These are phyloP conservation scores for Leptatherina wallacei DNA, from an alignment of 2,797 vertebrate species.

Conservation along the genomic window DNA sequence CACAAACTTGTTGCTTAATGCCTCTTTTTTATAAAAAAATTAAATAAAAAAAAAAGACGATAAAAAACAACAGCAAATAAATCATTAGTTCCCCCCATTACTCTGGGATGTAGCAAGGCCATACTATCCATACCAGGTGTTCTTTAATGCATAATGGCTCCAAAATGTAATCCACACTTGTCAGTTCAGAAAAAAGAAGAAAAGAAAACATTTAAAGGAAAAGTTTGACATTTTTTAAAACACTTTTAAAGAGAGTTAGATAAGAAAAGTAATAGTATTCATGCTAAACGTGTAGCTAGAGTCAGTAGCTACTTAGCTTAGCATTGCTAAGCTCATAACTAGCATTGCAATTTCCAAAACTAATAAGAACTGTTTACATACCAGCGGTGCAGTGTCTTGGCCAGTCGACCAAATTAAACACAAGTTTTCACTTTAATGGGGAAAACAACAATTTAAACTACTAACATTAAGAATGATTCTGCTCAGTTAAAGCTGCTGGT, in stretches of 20 bases:
- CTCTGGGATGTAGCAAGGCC: conserved; percentile 16
- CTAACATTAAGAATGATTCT: background rate
- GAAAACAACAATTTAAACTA: background rate
- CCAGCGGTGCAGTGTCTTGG: background rate
- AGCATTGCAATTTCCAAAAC: background rate
- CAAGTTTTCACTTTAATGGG: background rate
- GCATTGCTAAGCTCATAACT: background rate
- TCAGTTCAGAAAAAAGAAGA: background rate
- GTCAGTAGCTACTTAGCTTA: background rate
- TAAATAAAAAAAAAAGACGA: background rate
- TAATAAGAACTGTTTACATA: background rate
- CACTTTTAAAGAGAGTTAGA: background rate
- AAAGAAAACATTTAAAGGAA: background rate
- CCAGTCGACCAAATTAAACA: background rate
- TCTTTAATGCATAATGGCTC: conserved; percentile 10
- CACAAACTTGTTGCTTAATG: conserved; percentile 26
- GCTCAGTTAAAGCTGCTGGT: background rate
- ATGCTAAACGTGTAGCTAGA: background rate
- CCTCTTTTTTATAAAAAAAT: conserved; percentile 20
- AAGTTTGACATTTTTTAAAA: conserved; percentile 3
- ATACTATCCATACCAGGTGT: conserved; percentile 3
- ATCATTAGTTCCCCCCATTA: background rate
- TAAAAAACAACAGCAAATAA: background rate
- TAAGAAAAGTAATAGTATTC: background rate
- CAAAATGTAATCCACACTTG: background rate